Percentiles rank a stretch among this genome's conserved stretches.
phyloP scores from a whole-genome alignment of 2,797 vertebrate species.

The Alauda arvensis region DNA sequence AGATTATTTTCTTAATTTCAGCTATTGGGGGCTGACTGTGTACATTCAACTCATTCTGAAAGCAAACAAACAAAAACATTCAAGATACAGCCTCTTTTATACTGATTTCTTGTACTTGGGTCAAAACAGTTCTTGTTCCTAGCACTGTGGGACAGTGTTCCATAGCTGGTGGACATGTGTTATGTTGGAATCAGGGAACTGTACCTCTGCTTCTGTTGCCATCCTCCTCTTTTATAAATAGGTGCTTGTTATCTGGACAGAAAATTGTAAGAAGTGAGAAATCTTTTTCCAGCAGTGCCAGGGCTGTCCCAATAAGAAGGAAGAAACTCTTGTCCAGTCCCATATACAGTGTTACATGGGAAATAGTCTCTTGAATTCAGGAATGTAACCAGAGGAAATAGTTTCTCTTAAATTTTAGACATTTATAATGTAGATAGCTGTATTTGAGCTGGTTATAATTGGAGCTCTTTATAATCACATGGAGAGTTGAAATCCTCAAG shows the following conservation, averaged over 20 bases:
- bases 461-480: background rate
- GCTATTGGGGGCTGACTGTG: background rate
- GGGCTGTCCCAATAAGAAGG: background rate
- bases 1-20: background rate
- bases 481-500: background rate
- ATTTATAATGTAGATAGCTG: background rate
- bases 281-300: background rate
- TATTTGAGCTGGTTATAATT: background rate
- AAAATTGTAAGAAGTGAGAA: background rate
- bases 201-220: background rate
- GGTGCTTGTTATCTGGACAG: background rate
- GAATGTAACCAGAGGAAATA: background rate
- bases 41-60: background rate
- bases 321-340: background rate
- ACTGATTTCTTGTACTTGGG: background rate
- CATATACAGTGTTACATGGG: background rate
- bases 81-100: accelerated
- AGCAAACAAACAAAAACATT: background rate
- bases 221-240: background rate
- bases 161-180: accelerated
- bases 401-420: background rate
- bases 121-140: background rate
- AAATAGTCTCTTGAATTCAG: background rate
- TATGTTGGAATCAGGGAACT: background rate
- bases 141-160: background rate